These are phyloP conservation scores for Nannobrachium achirus DNA, from an alignment of 2,113 vertebrate species.

Conservation along the genomic window DNA sequence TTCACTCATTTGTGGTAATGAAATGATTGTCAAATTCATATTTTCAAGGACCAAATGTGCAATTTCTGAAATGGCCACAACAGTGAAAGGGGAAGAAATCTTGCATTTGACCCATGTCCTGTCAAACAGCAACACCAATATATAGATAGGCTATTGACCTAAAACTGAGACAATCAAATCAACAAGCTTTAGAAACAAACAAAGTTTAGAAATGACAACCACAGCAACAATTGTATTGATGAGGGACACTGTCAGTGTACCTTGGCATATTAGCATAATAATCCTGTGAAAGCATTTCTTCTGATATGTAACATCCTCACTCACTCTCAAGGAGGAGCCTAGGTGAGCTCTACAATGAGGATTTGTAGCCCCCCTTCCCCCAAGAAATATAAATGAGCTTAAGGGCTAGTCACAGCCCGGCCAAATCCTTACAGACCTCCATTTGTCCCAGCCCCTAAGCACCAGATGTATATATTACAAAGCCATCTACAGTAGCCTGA, in stretches of 20 bases:
- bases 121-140: conserved; percentile 18
- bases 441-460: not conserved
- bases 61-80: not conserved
- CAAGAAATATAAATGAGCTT: not conserved
- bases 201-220: conserved; percentile 3
- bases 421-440: not conserved
- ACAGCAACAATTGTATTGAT: conserved; percentile 11
- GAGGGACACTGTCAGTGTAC: not conserved
- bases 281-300: too few relatives aligned
- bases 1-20: too few relatives aligned
- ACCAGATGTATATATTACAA: not conserved
- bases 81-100: conserved; percentile 25
- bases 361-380: not conserved
- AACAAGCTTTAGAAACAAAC: not conserved
- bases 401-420: not conserved
- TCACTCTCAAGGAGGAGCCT: too few relatives aligned
- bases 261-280: too few relatives aligned
- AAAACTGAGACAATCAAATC: not conserved
- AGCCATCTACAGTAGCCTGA: conserved; percentile 2
- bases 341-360: not conserved
- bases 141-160: not conserved
- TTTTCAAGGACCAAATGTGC: too few relatives aligned
- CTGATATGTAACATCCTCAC: too few relatives aligned
- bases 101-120: conserved; percentile 35
- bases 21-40: too few relatives aligned